Percentiles rank a stretch among this genome's conserved stretches.
phyloP scores from a whole-genome alignment of 2,113 vertebrate genomes.

The Morone saxatilis region DNA sequence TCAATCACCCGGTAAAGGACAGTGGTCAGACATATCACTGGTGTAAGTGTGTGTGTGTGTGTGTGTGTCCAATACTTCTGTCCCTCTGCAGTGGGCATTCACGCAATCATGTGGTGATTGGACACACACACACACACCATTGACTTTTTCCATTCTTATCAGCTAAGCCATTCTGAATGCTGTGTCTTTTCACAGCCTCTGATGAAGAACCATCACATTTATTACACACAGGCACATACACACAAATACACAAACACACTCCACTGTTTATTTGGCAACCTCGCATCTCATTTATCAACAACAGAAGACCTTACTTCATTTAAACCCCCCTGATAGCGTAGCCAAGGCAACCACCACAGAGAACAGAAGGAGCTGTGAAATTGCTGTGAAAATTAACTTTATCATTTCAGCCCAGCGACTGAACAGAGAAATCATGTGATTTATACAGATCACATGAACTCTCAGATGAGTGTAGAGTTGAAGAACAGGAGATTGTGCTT shows the following conservation, averaged over 20 bases:
- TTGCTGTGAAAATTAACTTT: constrained; percentile 16
- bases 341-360: constrained; percentile 26
- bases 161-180: neutral
- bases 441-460: neutral
- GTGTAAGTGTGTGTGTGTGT: neutral
- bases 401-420: constrained; percentile 22
- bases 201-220: constrained; percentile 26
- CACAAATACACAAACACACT: neutral
- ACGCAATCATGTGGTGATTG: neutral
- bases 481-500: neutral
- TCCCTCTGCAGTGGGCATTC: neutral
- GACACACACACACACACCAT: constrained; percentile 1
- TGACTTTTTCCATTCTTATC: constrained; percentile 19
- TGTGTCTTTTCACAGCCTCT: constrained; percentile 24
- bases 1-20: constrained; percentile 34
- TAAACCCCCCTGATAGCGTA: constrained; percentile 22
- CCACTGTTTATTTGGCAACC: constrained; percentile 25
- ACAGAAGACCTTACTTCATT: constrained; percentile 41
- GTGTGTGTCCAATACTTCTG: neutral
- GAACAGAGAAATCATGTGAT: constrained; percentile 8
- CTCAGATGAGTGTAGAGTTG: neutral
- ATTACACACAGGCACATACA: constrained; percentile 8
- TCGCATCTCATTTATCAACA: constrained; percentile 42
- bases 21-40: neutral
- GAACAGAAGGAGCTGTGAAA: constrained; percentile 42